These are phyloP conservation scores for Cheirogaleus medius DNA, from an alignment of 2,113 vertebrate species.

Conservation along the genomic window DNA sequence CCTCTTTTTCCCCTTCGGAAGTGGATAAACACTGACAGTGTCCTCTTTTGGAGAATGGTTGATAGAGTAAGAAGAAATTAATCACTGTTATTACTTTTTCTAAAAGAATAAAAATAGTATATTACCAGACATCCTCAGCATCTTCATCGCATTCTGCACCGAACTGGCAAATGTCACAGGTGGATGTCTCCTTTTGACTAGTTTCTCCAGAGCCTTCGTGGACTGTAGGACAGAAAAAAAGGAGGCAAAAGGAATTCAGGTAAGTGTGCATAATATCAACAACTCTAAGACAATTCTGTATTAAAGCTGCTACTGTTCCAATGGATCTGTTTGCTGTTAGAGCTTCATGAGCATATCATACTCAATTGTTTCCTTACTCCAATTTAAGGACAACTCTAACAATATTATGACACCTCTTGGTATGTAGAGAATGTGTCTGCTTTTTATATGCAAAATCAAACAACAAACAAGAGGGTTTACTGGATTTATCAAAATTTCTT, in stretches of 20 bases:
- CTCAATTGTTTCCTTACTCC: background rate
- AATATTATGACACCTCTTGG: background rate
- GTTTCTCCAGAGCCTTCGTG: conserved; percentile 98
- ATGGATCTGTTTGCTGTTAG: background rate
- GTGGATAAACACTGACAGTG: background rate
- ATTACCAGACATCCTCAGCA: conserved; percentile 98
- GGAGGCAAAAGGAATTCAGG: conserved; percentile 47
- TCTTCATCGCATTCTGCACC: conserved; percentile 99
- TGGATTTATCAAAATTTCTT: background rate
- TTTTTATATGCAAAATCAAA: background rate
- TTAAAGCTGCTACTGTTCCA: background rate
- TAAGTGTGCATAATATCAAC: conserved; percentile 28
- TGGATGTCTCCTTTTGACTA: conserved; percentile 97
- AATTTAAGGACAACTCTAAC: background rate
- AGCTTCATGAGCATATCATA: background rate
- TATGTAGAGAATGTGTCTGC: background rate
- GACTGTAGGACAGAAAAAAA: conserved; percentile 84
- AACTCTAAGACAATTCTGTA: background rate
- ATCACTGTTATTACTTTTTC: background rate
- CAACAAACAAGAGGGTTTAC: background rate
- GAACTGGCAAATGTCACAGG: conserved; percentile 99
- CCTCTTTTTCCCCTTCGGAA: background rate
- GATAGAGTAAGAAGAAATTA: background rate
- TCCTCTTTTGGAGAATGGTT: background rate
- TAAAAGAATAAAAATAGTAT: background rate